Percentiles rank a stretch among this genome's conserved stretches.
Evolutionary conservation across 1,140 invertebrate species (phyloP).

Genomic region (Brachionus asplanchnoidis): DNA sequence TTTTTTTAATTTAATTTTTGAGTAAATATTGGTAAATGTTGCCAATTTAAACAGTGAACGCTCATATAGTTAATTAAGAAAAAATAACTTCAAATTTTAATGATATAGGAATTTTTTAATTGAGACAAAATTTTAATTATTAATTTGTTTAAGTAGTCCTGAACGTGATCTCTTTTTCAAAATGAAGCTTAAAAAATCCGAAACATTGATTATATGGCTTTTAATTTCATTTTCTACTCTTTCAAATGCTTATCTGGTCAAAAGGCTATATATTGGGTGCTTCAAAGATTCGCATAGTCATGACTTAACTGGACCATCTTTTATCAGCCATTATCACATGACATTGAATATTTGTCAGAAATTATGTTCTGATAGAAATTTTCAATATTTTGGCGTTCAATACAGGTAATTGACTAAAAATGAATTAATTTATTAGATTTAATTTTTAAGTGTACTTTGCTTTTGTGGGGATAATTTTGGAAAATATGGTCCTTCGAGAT

Average conservation of each 20-base stretch:
- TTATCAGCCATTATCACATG: neutral
- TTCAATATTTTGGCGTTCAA: neutral
- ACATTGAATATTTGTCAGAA: neutral
- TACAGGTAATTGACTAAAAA: neutral
- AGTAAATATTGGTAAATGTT: too few species aligned
- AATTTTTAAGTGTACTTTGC: neutral
- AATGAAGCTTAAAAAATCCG: neutral
- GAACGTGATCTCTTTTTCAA: too few species aligned
- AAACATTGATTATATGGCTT: neutral
- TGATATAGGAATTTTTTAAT: too few species aligned
- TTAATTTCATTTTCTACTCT: neutral
- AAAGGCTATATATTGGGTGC: neutral
- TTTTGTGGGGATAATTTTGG: neutral
- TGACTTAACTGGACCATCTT: neutral
- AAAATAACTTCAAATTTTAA: too few species aligned
- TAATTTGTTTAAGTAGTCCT: too few species aligned
- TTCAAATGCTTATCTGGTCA: neutral
- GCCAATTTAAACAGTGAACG: too few species aligned
- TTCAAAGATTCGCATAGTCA: neutral
- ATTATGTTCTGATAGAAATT: neutral
- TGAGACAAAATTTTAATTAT: too few species aligned
- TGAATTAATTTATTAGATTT: too few species aligned
- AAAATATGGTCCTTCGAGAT: neutral
- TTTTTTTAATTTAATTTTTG: too few species aligned
- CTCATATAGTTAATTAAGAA: too few species aligned